Percentiles rank a stretch among this genome's conserved stretches.
These are phyloP conservation scores for Enchytraeus crypticus DNA, from an alignment of 2,888 invertebrate species.

Conservation along the genomic window DNA sequence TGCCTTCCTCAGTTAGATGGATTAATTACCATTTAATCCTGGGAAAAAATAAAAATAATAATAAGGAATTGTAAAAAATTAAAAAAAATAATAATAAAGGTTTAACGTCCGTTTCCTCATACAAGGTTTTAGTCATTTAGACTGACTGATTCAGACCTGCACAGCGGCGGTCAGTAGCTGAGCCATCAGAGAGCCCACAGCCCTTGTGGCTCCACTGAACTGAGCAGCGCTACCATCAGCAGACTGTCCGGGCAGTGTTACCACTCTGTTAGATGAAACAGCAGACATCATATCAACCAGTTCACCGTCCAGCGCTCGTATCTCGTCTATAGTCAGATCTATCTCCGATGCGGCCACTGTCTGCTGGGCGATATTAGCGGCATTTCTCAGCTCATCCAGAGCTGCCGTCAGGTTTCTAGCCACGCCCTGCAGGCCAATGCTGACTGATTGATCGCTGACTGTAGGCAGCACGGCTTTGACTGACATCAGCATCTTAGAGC, in stretches of 20 bases:
- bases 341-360: conserved; percentile 61
- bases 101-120: no score
- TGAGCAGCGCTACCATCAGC: conserved; percentile 45
- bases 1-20: no score
- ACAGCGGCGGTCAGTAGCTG: conserved; percentile 76
- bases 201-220: conserved; percentile 60
- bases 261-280: conserved; percentile 62
- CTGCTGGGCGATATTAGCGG: conserved; percentile 50
- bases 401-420: conserved; percentile 58
- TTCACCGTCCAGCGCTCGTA: conserved; percentile 70
- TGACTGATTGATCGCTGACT: conserved; percentile 66
- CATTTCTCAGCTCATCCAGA: conserved; percentile 60
- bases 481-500: conserved; percentile 62
- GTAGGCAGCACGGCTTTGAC: conserved; percentile 75
- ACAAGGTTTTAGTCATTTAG: no score
- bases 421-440: conserved; percentile 64
- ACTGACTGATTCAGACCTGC: conserved; percentile 51
- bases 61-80: no score
- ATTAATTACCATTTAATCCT: no score
- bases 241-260: conserved; percentile 77
- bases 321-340: conserved; percentile 71
- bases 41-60: no score
- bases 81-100: no score
- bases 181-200: conserved; percentile 73
- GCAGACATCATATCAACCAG: conserved; percentile 70